Conservation (phyloP, 2,797 vertebrate species). For the Platalea minor region DNA sequence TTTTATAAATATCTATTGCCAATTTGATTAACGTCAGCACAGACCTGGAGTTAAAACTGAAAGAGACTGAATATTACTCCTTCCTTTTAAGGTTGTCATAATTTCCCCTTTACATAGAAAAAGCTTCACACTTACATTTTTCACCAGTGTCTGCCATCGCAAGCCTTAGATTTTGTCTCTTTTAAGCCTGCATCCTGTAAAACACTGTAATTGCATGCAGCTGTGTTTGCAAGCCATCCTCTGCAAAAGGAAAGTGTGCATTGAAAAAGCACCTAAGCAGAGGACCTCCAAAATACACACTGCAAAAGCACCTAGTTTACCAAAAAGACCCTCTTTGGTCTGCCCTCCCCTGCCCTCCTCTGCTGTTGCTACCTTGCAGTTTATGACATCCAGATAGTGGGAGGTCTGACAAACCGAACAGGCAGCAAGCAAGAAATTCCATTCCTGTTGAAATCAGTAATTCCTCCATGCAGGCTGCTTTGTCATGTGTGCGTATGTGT, state of each 20-base stretch:
- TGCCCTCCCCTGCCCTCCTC: conserved; percentile 59
- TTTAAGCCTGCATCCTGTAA: conserved; percentile 7
- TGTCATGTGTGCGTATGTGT: not conserved
- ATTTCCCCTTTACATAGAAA: not conserved
- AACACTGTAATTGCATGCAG: not conserved
- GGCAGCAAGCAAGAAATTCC: conserved; percentile 62
- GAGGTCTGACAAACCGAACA: conserved; percentile 68
- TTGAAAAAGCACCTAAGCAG: not conserved
- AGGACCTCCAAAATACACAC: not conserved
- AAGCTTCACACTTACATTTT: not conserved
- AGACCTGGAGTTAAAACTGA: not conserved
- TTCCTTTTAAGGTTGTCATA: not conserved
- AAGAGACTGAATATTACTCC: not conserved
- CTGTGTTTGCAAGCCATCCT: not conserved
- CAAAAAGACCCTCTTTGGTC: not conserved
- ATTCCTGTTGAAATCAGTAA: conserved; percentile 60
- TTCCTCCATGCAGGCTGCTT: conserved; percentile 34
- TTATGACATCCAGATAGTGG: conserved; percentile 70
- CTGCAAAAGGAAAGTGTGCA: not conserved
- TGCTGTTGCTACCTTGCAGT: conserved; percentile 68
- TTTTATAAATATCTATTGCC: not conserved
- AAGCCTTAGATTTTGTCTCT: not conserved
- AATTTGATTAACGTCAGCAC: not conserved
- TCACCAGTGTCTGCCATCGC: not conserved
- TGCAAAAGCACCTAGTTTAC: conserved; percentile 8